Percentiles rank a stretch among this genome's conserved stretches.
These are phyloP conservation scores for Phataginus tricuspis DNA, from an alignment of 2,797 vertebrate genomes.

Conservation along the genomic window DNA sequence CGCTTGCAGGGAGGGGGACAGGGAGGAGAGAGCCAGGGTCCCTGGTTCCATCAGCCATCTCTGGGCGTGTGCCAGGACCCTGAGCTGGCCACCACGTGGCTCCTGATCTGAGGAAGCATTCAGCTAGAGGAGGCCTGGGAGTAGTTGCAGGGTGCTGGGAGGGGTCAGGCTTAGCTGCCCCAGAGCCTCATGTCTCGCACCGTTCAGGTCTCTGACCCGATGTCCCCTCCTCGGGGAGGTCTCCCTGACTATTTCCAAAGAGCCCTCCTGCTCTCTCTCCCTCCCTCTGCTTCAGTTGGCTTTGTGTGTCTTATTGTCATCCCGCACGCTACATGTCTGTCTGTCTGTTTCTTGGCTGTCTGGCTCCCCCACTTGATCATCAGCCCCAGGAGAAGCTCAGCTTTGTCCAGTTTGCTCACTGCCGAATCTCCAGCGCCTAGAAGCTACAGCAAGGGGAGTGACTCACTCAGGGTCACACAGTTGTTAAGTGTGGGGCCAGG, in stretches of 20 bases:
- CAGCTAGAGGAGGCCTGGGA: neutral
- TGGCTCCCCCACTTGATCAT: rapidly evolving
- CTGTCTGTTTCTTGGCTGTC: neutral
- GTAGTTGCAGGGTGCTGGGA: no score
- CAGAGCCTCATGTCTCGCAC: neutral
- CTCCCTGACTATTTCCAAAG: neutral
- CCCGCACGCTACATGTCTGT: rapidly evolving
- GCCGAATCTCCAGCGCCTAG: neutral
- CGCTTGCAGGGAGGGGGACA: rapidly evolving
- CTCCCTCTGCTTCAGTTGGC: neutral
- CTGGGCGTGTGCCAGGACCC: neutral
- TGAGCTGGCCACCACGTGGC: neutral
- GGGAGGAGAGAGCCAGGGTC: neutral
- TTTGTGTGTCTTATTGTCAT: neutral
- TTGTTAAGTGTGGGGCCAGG: neutral
- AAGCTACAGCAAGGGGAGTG: neutral
- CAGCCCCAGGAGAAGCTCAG: neutral
- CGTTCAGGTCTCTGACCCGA: neutral
- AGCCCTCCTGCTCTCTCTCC: neutral
- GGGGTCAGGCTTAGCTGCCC: neutral
- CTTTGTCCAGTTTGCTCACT: neutral
- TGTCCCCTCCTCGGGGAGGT: neutral
- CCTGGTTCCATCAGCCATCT: neutral
- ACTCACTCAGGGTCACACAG: neutral
- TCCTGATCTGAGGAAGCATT: neutral